A percentile compares a stretch with the other conserved stretches of the same genome.
phyloP scores from a whole-genome alignment of 2,888 invertebrate genomes.

The Leptinotarsa haldemani region DNA sequence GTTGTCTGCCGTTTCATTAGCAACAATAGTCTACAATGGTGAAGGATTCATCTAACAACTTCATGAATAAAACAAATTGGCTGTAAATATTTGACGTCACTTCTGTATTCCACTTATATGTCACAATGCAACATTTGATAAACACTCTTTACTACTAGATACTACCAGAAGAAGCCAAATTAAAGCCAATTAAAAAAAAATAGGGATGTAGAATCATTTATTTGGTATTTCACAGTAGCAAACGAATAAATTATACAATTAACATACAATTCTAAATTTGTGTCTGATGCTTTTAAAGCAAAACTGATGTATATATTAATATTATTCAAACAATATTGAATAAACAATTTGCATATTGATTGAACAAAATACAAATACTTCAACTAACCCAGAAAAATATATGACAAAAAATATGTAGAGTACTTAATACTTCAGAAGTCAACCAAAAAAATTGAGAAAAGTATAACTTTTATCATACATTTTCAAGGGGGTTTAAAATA shows the following conservation, averaged over 20 bases:
- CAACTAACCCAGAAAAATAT: slow-evolving; percentile 2
- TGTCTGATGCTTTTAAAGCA: slow-evolving; percentile 35
- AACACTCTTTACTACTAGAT: no score
- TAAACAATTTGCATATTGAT: slow-evolving; percentile 11
- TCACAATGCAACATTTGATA: no score
- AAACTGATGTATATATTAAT: slow-evolving; percentile 25
- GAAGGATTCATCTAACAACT: no score
- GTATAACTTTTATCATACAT: neutral
- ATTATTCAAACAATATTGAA: slow-evolving; percentile 18
- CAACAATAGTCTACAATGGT: no score
- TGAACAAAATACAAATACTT: slow-evolving; percentile 8
- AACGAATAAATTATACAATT: slow-evolving; percentile 36
- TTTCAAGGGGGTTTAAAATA: slow-evolving; percentile 3
- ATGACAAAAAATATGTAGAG: neutral
- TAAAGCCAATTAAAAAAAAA: neutral
- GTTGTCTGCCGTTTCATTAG: no score
- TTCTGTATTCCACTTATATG: no score
- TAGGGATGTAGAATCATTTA: slow-evolving; percentile 29
- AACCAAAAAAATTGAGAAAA: neutral
- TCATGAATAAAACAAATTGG: no score
- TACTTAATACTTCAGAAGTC: neutral
- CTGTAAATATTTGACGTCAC: no score
- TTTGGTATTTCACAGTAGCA: slow-evolving; percentile 38
- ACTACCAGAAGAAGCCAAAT: no score
- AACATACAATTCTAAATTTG: slow-evolving; percentile 27